Percentiles rank a stretch among this genome's conserved stretches.
phyloP scores from a whole-genome alignment of 2,888 invertebrate species.

The Hyppa rectilinea region DNA sequence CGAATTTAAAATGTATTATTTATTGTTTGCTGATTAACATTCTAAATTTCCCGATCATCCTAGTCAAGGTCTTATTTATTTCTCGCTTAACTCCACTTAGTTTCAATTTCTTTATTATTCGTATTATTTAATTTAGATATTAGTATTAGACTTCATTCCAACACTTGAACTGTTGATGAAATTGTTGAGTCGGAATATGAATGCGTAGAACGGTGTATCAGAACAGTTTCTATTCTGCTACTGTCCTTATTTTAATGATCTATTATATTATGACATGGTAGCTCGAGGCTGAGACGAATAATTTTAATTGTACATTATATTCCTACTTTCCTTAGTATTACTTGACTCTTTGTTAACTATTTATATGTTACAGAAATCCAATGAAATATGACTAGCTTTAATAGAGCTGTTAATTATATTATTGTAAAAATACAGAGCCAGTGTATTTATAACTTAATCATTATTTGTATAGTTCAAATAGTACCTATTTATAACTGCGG shows the following conservation, averaged over 20 bases:
- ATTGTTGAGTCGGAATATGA: slow-evolving; percentile 80
- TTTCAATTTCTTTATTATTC: slow-evolving; percentile 80
- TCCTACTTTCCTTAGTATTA: slow-evolving; percentile 87
- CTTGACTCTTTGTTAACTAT: slow-evolving; percentile 89
- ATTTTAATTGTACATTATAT: slow-evolving; percentile 84
- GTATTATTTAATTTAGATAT: slow-evolving; percentile 82
- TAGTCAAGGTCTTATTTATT: slow-evolving; percentile 90
- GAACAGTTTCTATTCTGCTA: slow-evolving; percentile 63
- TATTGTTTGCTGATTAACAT: slow-evolving; percentile 83
- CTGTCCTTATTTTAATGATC: slow-evolving; percentile 60
- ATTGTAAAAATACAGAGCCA: slow-evolving; percentile 89
- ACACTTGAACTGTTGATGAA: slow-evolving; percentile 77
- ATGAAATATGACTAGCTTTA: slow-evolving; percentile 88
- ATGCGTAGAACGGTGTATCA: slow-evolving; percentile 66
- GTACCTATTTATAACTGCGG: slow-evolving; percentile 85
- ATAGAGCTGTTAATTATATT: slow-evolving; percentile 88
- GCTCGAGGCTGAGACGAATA: slow-evolving; percentile 77
- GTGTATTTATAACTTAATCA: slow-evolving; percentile 90
- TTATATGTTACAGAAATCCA: slow-evolving; percentile 89
- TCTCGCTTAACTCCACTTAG: slow-evolving; percentile 80
- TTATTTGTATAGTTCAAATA: slow-evolving; percentile 90
- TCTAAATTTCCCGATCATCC: slow-evolving; percentile 88
- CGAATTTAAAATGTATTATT: slow-evolving; percentile 88
- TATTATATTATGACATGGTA: slow-evolving; percentile 68
- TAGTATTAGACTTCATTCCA: slow-evolving; percentile 85